Evolutionary conservation across 1,140 invertebrate species (phyloP).

Genomic region (Eubasilissa regina): DNA sequence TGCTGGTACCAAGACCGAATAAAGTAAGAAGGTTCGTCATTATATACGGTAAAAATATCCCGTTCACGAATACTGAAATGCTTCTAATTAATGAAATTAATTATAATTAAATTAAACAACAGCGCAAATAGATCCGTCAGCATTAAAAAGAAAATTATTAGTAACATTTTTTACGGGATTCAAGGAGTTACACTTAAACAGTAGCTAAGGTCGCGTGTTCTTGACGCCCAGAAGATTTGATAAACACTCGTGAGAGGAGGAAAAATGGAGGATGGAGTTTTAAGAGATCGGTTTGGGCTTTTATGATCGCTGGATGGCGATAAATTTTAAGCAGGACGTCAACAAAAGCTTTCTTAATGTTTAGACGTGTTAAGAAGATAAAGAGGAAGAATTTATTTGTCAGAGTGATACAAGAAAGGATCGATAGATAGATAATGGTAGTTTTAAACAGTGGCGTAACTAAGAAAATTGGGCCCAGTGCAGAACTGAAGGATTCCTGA

Average conservation of each 20-base stretch:
- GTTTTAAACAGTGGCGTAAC: too few species aligned
- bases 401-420: background rate
- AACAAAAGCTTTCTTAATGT: constrained; percentile 21
- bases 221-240: constrained; percentile 17
- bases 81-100: too few species aligned
- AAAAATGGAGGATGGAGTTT: background rate
- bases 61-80: too few species aligned
- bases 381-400: constrained; percentile 12
- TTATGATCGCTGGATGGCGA: constrained; percentile 22
- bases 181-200: background rate
- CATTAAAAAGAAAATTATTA: background rate
- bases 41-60: too few species aligned
- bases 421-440: too few species aligned
- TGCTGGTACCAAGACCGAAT: too few species aligned
- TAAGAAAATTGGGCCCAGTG: too few species aligned
- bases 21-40: too few species aligned
- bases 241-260: constrained; percentile 6
- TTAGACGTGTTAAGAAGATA: background rate
- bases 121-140: too few species aligned
- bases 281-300: background rate
- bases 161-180: background rate
- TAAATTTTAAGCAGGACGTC: constrained; percentile 21
- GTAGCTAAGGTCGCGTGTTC: background rate
- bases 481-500: too few species aligned
- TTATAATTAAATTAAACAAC: too few species aligned